Conservation (phyloP, 2,797 vertebrate genomes). For the Botia almorhae region DNA sequence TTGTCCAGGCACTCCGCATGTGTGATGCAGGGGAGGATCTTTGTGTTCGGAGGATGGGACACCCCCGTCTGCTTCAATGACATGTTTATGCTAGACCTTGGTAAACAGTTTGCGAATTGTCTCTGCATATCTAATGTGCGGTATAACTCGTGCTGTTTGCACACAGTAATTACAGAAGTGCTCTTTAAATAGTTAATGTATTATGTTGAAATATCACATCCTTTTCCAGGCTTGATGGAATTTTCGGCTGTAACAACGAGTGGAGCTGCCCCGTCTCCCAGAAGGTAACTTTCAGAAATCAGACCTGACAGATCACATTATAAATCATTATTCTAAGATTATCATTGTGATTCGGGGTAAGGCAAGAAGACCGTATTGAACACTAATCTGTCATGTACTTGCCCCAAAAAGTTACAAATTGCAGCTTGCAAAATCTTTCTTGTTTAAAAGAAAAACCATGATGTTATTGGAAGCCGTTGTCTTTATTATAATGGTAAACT, state of each 20-base stretch:
- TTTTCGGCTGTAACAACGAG: conserved; percentile 77
- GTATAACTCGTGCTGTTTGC: not conserved
- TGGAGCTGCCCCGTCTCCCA: conserved; percentile 77
- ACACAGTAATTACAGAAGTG: not conserved
- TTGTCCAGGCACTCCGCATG: conserved; percentile 81
- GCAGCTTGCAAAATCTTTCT: not conserved
- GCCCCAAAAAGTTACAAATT: too few relatives aligned
- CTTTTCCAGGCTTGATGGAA: conserved; percentile 81
- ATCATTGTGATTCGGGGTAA: too few relatives aligned
- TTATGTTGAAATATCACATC: conserved; percentile 12
- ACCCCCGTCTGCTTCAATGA: conserved; percentile 84
- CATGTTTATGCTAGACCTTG: conserved; percentile 82
- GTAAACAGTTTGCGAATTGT: conserved; percentile 65
- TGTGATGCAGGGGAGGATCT: conserved; percentile 82
- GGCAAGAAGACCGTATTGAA: too few relatives aligned
- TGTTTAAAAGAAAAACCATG: not conserved
- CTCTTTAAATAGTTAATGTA: not conserved
- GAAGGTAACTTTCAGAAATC: conserved; percentile 69
- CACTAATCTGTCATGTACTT: too few relatives aligned
- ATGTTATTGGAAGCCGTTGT: not conserved
- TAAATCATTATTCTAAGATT: too few relatives aligned
- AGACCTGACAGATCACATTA: too few relatives aligned
- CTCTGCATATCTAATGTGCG: conserved; percentile 2
- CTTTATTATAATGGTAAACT: not conserved
- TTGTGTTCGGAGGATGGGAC: conserved; percentile 85